Conservation (phyloP, 2,888 invertebrate genomes). For the Hypsopygia costalis region DNA sequence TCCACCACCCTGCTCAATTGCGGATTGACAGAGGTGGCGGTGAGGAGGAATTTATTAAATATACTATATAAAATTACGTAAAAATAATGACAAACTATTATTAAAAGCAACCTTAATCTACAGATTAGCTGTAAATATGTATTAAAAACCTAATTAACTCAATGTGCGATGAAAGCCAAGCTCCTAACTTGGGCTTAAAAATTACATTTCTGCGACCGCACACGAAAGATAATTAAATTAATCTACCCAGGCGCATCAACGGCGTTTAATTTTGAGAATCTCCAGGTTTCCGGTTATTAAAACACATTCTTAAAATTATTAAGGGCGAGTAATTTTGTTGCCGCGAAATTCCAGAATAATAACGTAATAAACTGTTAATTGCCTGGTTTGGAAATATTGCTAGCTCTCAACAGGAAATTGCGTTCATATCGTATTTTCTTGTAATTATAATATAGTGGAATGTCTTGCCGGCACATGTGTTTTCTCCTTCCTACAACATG, state of each 20-base stretch:
- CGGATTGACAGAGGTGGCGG: too few species aligned
- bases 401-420: too few species aligned
- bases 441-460: too few species aligned
- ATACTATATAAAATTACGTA: too few species aligned
- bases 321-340: neutral
- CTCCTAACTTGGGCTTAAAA: constrained; percentile 8
- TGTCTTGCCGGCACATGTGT: too few species aligned
- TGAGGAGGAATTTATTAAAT: too few species aligned
- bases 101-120: too few species aligned
- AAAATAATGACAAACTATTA: too few species aligned
- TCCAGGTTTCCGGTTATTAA: constrained; percentile 1
- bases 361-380: neutral
- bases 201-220: constrained; percentile 14
- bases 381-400: neutral
- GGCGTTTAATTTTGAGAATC: constrained; percentile 12
- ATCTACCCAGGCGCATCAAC: constrained; percentile 13
- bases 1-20: too few species aligned
- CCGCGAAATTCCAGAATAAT: neutral
- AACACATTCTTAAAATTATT: neutral
- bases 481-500: too few species aligned
- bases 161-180: neutral
- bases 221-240: constrained; percentile 19
- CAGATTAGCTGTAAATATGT: too few species aligned
- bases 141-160: neutral
- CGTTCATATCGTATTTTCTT: too few species aligned